Evolutionary conservation across 2,888 invertebrate species (phyloP), one percentile per base, ranked within the genome.

Genomic region (Choreutis nemorana): DNA sequence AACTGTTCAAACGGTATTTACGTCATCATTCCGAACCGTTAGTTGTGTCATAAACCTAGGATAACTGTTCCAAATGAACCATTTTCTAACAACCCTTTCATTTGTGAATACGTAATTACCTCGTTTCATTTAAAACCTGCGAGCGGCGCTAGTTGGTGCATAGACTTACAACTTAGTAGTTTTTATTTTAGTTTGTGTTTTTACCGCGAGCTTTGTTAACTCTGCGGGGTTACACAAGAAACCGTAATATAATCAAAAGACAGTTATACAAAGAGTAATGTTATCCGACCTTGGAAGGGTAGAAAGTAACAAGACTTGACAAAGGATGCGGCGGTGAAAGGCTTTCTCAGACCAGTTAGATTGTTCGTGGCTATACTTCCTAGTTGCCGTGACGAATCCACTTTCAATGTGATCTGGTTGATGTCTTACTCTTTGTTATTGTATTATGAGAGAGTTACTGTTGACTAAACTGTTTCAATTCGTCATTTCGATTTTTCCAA

Each of bases 1-100:
- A 42, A 50, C 47, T 34, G 50, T 43, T 42, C 37, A 34, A 30
- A 54, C 54, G 45, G 48, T 16, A 39, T 40, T 40, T 32, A 55
- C 58, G 50, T 50, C 50, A 54, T 45, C 47, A 51, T 39, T 45
- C 29, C 45, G 47, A 50, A 50, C 66, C 70, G 66, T 70, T 68
- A 68, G 38, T n/a, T n/a, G n/a, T 43, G 46, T 38, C 57, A 62
- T 60, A 63, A 65, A 62, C 48, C 44, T 37, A 40, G 33, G 42
- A 41, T 70, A 71, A 66, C 64, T 61, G 68, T 51, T 41, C 45
- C 34, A 34, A 51, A 42, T 70, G 70, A 50, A 67, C 72, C 56
- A 72, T 68, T 73, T 73, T 67, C 50, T 45, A 53, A 56, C 60
- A 73, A 73, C 66, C 68, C 70, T 72, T 73, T 66, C 54, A 41